Evolutionary conservation across 2,797 vertebrate species (phyloP).

Genomic region (Garrulus glandarius): DNA sequence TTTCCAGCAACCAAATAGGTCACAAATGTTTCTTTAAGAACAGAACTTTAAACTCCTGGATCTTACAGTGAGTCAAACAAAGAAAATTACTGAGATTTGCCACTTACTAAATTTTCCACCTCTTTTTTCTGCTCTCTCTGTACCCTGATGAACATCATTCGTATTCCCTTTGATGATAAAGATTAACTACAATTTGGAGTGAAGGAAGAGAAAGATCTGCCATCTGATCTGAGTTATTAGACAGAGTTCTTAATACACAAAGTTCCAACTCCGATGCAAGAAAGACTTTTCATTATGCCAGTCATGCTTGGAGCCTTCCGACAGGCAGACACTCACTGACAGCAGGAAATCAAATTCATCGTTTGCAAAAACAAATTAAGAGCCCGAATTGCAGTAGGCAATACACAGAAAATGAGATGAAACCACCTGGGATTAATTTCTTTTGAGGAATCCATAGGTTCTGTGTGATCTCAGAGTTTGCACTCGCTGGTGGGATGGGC

Average conservation of each 20-base stretch:
- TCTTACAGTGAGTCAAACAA: background rate
- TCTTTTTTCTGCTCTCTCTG: background rate
- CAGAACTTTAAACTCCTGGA: background rate
- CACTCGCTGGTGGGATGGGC: background rate
- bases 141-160: background rate
- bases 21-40: background rate
- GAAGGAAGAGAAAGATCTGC: background rate
- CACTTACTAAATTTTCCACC: background rate
- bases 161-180: background rate
- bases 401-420: background rate
- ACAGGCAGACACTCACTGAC: background rate
- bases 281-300: constrained; percentile 10
- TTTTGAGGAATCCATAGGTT: background rate
- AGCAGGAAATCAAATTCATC: constrained; percentile 20
- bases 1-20: background rate
- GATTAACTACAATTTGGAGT: background rate
- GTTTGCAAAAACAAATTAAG: constrained; percentile 28
- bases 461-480: background rate
- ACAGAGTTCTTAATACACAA: background rate
- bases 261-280: background rate
- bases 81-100: background rate
- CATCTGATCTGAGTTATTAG: background rate
- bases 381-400: background rate
- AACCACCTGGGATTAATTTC: background rate
- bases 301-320: background rate